phyloP scores from a whole-genome alignment of 2,888 invertebrate species.

The Mechanitis messenoides region DNA sequence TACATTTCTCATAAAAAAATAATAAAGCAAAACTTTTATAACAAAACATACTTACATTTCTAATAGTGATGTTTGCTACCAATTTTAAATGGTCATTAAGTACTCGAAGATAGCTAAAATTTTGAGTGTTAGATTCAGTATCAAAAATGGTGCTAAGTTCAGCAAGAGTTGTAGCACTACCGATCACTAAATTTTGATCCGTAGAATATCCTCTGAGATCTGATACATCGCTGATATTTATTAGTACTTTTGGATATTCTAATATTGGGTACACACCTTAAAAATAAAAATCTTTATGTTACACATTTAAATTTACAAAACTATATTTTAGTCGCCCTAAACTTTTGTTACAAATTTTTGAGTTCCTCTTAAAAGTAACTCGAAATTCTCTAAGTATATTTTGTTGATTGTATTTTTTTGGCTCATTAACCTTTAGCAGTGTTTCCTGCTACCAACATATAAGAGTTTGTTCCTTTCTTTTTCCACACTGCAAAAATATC shows the following conservation, averaged over 20 bases:
- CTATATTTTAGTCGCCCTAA: no score
- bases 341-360: no score
- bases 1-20: no score
- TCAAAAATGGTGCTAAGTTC: constrained; percentile 63
- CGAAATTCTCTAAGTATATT: not conserved
- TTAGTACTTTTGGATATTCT: constrained; percentile 63
- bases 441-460: constrained; percentile 80
- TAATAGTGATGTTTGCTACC: constrained; percentile 79
- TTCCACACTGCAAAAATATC: constrained; percentile 73
- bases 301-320: no score
- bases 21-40: no score
- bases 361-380: not conserved
- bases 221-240: constrained; percentile 78
- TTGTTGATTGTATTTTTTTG: not conserved
- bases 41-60: constrained; percentile 41
- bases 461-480: constrained; percentile 64
- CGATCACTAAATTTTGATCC: constrained; percentile 65
- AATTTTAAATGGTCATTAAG: constrained; percentile 78
- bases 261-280: constrained; percentile 57
- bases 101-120: constrained; percentile 73
- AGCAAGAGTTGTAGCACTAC: constrained; percentile 71
- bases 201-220: constrained; percentile 68
- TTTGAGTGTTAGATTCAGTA: constrained; percentile 37
- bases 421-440: constrained; percentile 32
- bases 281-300: constrained; percentile 25